Conservation (phyloP, 2,113 vertebrate species). For the Ginglymostoma cirratum region DNA sequence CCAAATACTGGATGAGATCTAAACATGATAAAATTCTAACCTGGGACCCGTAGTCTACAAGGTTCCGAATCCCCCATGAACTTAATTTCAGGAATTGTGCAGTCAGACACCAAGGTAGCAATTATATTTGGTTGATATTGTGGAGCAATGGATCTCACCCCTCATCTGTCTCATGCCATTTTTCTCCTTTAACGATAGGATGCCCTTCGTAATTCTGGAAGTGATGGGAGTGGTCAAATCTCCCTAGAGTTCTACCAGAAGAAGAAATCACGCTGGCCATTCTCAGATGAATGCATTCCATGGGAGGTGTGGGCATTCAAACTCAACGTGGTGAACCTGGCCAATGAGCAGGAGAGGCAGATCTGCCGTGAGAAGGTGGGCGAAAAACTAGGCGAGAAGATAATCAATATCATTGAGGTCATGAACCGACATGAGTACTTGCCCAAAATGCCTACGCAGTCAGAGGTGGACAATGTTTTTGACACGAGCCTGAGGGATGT, state of each 20-base stretch:
- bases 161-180: neutral
- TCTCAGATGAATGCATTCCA: conserved; percentile 91
- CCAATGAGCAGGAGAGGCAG: conserved; percentile 92
- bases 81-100: neutral
- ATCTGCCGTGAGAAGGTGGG: conserved; percentile 97
- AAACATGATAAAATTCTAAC: neutral
- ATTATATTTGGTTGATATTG: neutral
- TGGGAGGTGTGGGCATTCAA: conserved; percentile 98
- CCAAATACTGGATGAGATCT: neutral
- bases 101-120: neutral
- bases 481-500: conserved; percentile 92
- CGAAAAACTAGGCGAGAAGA: conserved; percentile 92
- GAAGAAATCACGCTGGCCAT: conserved; percentile 96
- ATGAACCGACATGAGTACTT: conserved; percentile 95
- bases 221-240: conserved; percentile 87
- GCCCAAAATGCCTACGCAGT: conserved; percentile 98
- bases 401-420: conserved; percentile 94
- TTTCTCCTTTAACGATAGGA: conserved; percentile 58
- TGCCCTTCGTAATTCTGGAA: conserved; percentile 74
- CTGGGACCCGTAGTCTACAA: neutral
- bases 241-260: conserved; percentile 98
- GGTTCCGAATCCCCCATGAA: neutral
- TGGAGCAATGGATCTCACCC: neutral
- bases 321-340: conserved; percentile 87
- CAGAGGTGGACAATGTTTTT: conserved; percentile 95